Percentiles rank a stretch among this genome's conserved stretches.
Conservation (phyloP, 2,113 vertebrate genomes). For the Zapornia atra region DNA sequence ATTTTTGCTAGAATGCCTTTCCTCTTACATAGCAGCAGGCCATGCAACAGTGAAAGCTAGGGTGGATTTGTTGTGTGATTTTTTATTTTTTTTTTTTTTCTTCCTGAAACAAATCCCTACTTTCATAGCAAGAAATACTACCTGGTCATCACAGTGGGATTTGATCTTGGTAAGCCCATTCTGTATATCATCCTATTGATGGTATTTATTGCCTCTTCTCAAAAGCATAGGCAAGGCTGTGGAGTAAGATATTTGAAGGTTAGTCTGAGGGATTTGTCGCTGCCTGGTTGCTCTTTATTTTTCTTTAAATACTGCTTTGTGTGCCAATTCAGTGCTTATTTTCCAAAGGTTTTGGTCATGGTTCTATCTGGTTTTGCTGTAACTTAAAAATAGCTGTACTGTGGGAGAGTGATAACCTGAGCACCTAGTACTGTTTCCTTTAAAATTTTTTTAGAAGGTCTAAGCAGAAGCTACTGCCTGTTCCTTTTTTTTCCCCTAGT, state of each 20-base stretch:
- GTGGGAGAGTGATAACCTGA: neutral
- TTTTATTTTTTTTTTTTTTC: neutral
- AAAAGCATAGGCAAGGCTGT: neutral
- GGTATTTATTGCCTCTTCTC: neutral
- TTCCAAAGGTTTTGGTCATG: neutral
- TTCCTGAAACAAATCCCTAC: neutral
- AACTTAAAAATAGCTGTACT: neutral
- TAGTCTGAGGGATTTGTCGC: neutral
- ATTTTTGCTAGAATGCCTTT: neutral
- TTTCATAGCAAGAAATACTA: neutral
- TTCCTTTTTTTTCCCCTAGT: neutral
- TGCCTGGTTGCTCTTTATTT: neutral
- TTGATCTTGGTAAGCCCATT: neutral
- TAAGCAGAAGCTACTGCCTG: neutral
- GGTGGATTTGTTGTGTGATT: neutral
- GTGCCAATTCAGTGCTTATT: neutral
- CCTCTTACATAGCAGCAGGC: neutral
- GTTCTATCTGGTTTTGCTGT: neutral
- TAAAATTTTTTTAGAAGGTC: neutral
- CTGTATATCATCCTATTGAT: neutral
- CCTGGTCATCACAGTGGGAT: neutral
- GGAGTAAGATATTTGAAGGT: neutral
- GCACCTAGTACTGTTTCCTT: neutral
- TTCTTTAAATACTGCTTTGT: neutral
- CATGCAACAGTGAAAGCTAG: neutral